phyloP scores from a whole-genome alignment of 2,888 invertebrate species.

The Vanessa cardui region DNA sequence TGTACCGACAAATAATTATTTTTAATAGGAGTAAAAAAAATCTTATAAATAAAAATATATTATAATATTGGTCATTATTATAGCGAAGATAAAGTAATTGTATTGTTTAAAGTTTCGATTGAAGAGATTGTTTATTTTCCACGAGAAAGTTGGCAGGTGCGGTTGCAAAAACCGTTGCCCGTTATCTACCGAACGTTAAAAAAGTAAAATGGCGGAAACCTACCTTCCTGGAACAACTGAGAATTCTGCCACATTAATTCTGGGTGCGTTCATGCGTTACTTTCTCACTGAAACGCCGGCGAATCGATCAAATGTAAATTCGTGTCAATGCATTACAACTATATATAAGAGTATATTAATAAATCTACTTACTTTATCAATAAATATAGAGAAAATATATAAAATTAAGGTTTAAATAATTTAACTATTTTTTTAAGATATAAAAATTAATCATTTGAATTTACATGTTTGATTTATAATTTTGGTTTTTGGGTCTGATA shows the following conservation, averaged over 20 bases:
- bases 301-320: constrained; percentile 59
- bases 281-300: constrained; percentile 58
- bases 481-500: too few relatives aligned
- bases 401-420: neutral
- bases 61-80: too few relatives aligned
- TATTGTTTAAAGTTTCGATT: neutral
- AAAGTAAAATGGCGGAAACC: constrained; percentile 55
- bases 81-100: too few relatives aligned
- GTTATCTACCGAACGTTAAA: constrained; percentile 57
- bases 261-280: constrained; percentile 61
- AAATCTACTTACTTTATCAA: neutral
- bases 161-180: constrained; percentile 68
- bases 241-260: constrained; percentile 66
- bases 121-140: constrained; percentile 1
- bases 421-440: too few relatives aligned
- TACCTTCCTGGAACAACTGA: constrained; percentile 63
- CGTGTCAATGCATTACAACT: constrained; percentile 47
- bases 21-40: too few relatives aligned
- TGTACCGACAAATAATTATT: too few relatives aligned
- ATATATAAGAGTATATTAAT: neutral
- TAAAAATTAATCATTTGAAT: too few relatives aligned
- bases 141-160: constrained; percentile 22
- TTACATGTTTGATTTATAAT: too few relatives aligned
- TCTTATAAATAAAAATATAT: too few relatives aligned
- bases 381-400: neutral